Evolutionary conservation across 2,797 vertebrate genomes (phyloP), one percentile per base, ranked within the genome.

Genomic region (Denticeps clupeoides): DNA sequence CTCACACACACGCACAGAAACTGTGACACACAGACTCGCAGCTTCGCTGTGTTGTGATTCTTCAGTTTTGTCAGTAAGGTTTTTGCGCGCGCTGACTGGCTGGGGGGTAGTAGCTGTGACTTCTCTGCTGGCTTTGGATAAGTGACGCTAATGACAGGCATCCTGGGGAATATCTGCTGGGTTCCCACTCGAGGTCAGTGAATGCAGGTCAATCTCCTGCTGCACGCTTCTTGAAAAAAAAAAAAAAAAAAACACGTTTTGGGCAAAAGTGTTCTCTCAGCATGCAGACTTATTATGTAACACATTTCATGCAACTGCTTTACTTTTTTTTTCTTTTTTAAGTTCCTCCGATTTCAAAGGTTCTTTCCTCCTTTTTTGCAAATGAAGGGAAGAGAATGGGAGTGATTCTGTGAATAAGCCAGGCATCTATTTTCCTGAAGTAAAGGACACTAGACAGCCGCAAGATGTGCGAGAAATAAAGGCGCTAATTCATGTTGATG

Each of bases 111-210:
- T 33, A 58, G 35, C 38, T 64, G 60, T 68, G 64, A 69, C 68
- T 68, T 67, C 65, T 55, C 57, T 51, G 70, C 60, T 60, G 53
- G 58, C 62, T 56, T 65, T 67, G 66, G 60, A 37, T 27, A 9
- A 38, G 35, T 38, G 16, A 19, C 55, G 75, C 77, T 72, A 75
- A 74, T 74, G 71, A 61, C 53, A 65, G 61, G 57, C 62, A 60
- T 64, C 64, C 60, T 49, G 33, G 47, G 72, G 73, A 82, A 35
- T 43, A 55, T 66, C 73, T 70, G 62, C 72, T 72, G 72, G 62
- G 49, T 62, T 56, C 21, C 61, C 58, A 31, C 65, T 18, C 66
- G 64, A 85, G 82, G 80, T 85, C 76, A 82, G 82, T 83, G 46
- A 45, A 56, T 18, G 58, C 27, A 41, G 42, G 49, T 49, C 52